Percentiles rank a stretch among this genome's conserved stretches.
Evolutionary conservation across 2,888 invertebrate genomes (phyloP).

Genomic region (Lacanobia wlatinum): DNA sequence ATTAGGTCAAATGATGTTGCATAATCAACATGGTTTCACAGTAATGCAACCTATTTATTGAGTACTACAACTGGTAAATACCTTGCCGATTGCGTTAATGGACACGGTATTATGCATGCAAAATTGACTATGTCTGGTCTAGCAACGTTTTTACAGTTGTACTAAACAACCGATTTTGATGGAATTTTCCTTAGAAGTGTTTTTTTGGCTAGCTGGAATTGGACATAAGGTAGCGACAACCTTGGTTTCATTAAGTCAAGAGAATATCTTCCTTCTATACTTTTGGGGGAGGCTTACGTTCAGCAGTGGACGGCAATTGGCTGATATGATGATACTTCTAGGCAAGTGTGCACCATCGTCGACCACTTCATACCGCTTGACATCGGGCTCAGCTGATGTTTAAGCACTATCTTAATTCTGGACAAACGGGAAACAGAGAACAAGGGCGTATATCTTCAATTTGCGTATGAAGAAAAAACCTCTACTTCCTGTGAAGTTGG

Average conservation of each 20-base stretch:
- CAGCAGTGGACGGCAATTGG: too few species aligned
- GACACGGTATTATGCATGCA: not conserved
- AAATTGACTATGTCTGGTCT: not conserved
- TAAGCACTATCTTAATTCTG: not conserved
- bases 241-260: not conserved
- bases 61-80: not conserved
- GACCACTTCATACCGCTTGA: not conserved
- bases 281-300: too few species aligned
- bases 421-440: too few species aligned
- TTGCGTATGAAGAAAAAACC: too few species aligned
- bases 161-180: not conserved
- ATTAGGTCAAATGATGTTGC: constrained; percentile 25
- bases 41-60: not conserved
- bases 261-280: too few species aligned
- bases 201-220: not conserved
- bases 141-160: not conserved
- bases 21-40: constrained; percentile 21
- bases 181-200: not conserved
- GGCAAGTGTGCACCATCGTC: not conserved
- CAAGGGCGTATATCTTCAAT: too few species aligned
- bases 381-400: not conserved
- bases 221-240: not conserved
- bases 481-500: too few species aligned
- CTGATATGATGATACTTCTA: not conserved
- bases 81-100: not conserved